Base-by-base conservation (phyloP, 2,113 vertebrate species). In the Smithornis capensis region DNA sequence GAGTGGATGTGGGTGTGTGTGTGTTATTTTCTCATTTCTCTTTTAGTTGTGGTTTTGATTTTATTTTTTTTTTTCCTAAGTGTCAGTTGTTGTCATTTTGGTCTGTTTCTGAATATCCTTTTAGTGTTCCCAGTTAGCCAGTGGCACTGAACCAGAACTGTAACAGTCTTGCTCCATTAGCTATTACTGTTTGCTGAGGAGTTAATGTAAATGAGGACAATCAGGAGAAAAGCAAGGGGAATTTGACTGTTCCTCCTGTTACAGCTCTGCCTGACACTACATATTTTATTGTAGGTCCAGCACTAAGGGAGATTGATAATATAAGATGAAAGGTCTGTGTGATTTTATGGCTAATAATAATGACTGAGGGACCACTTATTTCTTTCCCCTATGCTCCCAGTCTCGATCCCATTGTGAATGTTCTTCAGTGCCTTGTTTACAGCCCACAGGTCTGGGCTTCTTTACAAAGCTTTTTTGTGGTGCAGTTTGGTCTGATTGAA, bases 401-500 rank as follows among this genome's bases (percentile, higher is more conserved):
- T 69, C 79, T 89, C 68, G 62, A 7, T 76, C 52, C 65, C 64
- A 35, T 83, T 31, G 52, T 85, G 77, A 55, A 76, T 65, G 83
- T 89, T 90, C 87, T 95, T 96, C 42, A 83, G 62, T 62, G 94
- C 87, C 63, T 94, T 96, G 73, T 92, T 96, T 92, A 95, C 89
- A 92, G 95, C 87, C 79, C 83, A 91, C 53, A 89, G 94, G 94
- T 96, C 92, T 96, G 84, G 85, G 65, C 53, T 91, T 79, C 83
- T 97, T 98, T 95, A 95, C 97, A 96, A 91, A 70, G 67, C 35
- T 82, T 96, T 95, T 96, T 97, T 95, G 93, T 68, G 81, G 83
- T 80, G 86, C 80, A 95, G 25, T 95, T 97, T 93, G 69, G 87
- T 93, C 74, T 98, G 96, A 98, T 97, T 97, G 95, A 97, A 98